Evolutionary conservation across 2,888 invertebrate genomes (phyloP).

Genomic region (Leucozona laternaria): DNA sequence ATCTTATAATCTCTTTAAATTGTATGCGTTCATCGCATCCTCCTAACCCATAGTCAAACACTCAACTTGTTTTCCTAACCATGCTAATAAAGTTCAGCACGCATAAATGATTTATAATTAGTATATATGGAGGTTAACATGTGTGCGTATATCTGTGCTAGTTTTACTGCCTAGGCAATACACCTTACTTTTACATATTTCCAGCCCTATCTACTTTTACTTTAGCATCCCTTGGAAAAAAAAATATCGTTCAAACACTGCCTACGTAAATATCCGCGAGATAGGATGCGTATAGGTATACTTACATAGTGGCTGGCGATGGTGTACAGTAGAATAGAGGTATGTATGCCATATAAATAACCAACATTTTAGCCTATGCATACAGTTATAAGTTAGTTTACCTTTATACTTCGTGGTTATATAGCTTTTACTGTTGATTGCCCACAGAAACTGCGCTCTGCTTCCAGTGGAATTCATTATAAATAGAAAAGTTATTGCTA

Average conservation of each 20-base stretch:
- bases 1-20: neutral
- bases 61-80: constrained; percentile 20
- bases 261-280: constrained; percentile 63
- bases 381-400: constrained; percentile 45
- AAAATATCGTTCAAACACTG: constrained; percentile 65
- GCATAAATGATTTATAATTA: constrained; percentile 63
- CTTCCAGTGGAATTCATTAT: constrained; percentile 64
- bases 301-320: neutral
- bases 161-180: constrained; percentile 9
- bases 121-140: neutral
- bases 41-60: neutral
- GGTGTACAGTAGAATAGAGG: neutral
- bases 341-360: constrained; percentile 1
- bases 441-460: constrained; percentile 52
- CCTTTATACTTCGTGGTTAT: constrained; percentile 43
- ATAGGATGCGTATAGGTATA: constrained; percentile 43
- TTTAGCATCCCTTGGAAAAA: constrained; percentile 3
- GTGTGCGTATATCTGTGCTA: constrained; percentile 1
- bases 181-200: neutral
- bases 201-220: neutral
- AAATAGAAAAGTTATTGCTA: constrained; percentile 72
- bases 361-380: constrained; percentile 56
- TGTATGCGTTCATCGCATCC: neutral
- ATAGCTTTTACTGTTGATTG: constrained; percentile 25
- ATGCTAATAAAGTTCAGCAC: constrained; percentile 59